Conservation (phyloP, 2,797 vertebrate species). For the Valencia hispanica region DNA sequence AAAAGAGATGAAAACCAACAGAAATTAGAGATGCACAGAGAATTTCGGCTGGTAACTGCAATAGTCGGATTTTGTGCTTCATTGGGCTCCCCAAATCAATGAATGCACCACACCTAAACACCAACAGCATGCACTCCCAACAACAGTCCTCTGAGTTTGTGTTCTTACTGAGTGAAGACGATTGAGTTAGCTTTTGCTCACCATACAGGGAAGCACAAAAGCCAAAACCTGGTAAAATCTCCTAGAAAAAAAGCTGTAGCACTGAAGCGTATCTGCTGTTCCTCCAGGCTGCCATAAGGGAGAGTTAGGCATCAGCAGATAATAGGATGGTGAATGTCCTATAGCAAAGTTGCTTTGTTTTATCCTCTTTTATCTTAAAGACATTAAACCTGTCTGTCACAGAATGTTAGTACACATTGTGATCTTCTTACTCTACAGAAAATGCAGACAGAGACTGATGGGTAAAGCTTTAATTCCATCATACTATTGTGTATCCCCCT, state of each 20-base stretch:
- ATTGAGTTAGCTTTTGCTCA: neutral
- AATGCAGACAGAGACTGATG: neutral
- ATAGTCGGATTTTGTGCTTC: neutral
- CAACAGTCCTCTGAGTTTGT: neutral
- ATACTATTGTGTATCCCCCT: neutral
- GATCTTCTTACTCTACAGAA: neutral
- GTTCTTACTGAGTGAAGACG: neutral
- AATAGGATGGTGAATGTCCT: neutral
- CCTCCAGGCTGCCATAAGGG: neutral
- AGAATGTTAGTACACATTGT: neutral
- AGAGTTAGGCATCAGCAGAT: neutral
- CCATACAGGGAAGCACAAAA: neutral
- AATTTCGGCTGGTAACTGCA: neutral
- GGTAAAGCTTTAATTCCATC: neutral
- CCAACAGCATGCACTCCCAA: neutral
- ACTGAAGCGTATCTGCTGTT: neutral
- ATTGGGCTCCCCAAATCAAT: neutral
- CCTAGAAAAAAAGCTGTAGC: neutral
- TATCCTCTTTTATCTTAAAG: neutral
- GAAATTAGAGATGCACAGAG: neutral
- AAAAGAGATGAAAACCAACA: neutral
- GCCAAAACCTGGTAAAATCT: neutral
- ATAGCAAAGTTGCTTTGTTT: neutral
- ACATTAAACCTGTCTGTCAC: neutral
- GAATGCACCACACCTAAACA: neutral